These are phyloP conservation scores for Gyrodactylus bullatarudis DNA, from an alignment of 1,140 invertebrate genomes.

Conservation along the genomic window DNA sequence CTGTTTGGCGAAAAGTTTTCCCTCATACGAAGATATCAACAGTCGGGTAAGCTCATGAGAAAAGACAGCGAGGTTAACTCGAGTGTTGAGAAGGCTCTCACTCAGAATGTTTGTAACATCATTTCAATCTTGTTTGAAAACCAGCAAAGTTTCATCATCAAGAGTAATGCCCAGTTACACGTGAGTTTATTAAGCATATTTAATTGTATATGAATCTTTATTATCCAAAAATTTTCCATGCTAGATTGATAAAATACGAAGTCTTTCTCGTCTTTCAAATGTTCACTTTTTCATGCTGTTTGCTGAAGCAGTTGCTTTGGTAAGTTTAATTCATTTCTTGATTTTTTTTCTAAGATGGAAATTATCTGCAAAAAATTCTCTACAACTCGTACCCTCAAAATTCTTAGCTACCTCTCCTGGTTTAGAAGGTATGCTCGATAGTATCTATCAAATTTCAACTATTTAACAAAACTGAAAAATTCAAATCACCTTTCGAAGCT, in stretches of 20 bases:
- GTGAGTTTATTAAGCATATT: too few relatives aligned
- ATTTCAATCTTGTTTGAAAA: neutral
- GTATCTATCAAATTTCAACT: too few relatives aligned
- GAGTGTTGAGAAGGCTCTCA: neutral
- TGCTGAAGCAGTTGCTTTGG: neutral
- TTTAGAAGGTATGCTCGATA: too few relatives aligned
- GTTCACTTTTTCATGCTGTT: neutral
- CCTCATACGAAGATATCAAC: neutral
- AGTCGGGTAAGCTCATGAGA: neutral
- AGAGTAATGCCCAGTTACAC: neutral
- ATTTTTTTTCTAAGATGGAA: too few relatives aligned
- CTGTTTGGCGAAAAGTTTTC: neutral
- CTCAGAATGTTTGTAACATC: neutral
- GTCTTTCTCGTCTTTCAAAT: neutral
- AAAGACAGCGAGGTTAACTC: neutral
- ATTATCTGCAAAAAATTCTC: too few relatives aligned
- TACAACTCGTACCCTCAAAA: too few relatives aligned
- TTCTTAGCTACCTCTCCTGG: too few relatives aligned
- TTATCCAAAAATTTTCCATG: too few relatives aligned
- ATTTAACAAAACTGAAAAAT: too few relatives aligned
- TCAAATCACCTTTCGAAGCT: too few relatives aligned
- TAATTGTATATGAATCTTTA: too few relatives aligned
- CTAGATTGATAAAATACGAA: neutral
- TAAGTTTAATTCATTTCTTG: too few relatives aligned
- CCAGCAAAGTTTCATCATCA: neutral